Conservation (phyloP, 30 jellyfish, hydroid and myxozoan species). For the Pelagia noctiluca region DNA sequence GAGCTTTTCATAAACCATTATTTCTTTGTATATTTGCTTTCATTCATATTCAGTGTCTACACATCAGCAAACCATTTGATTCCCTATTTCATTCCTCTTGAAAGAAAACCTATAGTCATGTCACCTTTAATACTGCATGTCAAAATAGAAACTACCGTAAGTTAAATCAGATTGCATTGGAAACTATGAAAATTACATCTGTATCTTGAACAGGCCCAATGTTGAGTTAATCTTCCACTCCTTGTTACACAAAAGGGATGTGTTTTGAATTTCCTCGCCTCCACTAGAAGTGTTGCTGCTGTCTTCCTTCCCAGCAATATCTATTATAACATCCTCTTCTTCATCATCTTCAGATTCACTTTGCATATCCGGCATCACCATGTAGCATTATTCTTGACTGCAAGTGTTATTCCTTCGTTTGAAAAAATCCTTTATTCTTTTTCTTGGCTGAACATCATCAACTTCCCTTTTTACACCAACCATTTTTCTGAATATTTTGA, state of each 20-base stretch:
- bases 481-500: no score
- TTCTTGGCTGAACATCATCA: slow-evolving; percentile 50
- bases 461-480: slow-evolving; percentile 43
- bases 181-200: no score
- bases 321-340: neutral
- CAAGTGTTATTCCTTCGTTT: neutral
- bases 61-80: neutral
- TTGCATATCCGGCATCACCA: neutral
- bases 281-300: slow-evolving; percentile 32
- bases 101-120: no score
- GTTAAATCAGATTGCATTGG: slow-evolving; percentile 8
- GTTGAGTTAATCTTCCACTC: slow-evolving; percentile 11
- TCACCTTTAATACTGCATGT: neutral
- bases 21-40: no score
- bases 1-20: no score
- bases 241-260: no score
- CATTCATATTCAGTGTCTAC: no score
- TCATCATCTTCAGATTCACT: slow-evolving; percentile 8
- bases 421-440: neutral
- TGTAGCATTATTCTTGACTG: neutral
- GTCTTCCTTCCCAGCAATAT: no score
- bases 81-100: neutral
- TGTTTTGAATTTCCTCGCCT: slow-evolving; percentile 20
- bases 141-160: neutral
- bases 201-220: slow-evolving; percentile 38